Evolutionary conservation across 2,888 invertebrate species (phyloP).

Genomic region (Cryptops parisi): DNA sequence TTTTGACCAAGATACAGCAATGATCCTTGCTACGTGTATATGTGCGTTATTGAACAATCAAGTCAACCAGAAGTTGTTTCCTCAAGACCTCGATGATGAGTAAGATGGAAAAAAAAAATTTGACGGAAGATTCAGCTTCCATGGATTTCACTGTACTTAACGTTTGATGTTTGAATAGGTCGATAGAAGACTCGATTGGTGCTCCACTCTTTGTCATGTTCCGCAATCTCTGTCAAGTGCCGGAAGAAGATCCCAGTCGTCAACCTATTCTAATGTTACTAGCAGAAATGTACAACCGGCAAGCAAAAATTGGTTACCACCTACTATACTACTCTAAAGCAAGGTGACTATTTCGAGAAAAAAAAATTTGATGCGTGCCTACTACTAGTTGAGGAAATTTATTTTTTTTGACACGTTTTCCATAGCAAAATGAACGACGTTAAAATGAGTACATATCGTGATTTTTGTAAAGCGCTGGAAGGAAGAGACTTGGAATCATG

Average conservation of each 20-base stretch:
- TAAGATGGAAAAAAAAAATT: conserved; percentile 24
- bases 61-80: conserved; percentile 36
- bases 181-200: conserved; percentile 59
- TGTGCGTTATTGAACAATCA: conserved; percentile 41
- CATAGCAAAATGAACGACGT: conserved; percentile 44
- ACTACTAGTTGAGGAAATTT: no score
- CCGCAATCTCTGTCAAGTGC: conserved; percentile 57
- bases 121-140: not conserved
- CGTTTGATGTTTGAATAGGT: conserved; percentile 28
- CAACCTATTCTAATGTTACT: conserved; percentile 64
- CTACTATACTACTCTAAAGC: conserved; percentile 78
- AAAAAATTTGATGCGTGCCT: no score
- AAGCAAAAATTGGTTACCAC: conserved; percentile 65
- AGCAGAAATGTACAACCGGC: conserved; percentile 55
- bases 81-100: conserved; percentile 37
- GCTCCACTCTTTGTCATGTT: conserved; percentile 77
- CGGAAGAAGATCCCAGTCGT: conserved; percentile 56
- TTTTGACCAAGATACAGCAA: conserved; percentile 44
- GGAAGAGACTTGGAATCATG: conserved; percentile 31
- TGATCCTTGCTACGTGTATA: conserved; percentile 43
- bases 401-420: conserved; percentile 18
- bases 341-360: no score
- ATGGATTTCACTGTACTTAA: not conserved
- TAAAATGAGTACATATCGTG: conserved; percentile 72
- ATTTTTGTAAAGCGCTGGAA: conserved; percentile 67